A percentile compares a stretch with the other conserved stretches of the same genome.
These are phyloP conservation scores for Andrena bucephala DNA, from an alignment of 2,888 invertebrate species.

Conservation along the genomic window DNA sequence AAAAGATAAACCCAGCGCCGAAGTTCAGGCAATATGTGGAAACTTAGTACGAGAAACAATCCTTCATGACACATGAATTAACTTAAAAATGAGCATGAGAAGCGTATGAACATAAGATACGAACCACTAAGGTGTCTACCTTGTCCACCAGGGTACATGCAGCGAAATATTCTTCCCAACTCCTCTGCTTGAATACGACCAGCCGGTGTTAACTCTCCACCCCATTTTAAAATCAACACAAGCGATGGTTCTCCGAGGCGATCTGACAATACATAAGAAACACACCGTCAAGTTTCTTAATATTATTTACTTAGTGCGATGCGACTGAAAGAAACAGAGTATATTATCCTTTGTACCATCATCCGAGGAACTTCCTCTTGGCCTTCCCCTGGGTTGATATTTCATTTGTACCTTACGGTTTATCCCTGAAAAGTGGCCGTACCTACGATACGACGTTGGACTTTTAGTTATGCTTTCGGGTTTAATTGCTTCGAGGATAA, in stretches of 20 bases:
- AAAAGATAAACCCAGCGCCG: conserved; percentile 35
- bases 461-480: not conserved
- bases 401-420: conserved; percentile 99
- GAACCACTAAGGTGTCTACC: conserved; percentile 93
- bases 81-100: conserved; percentile 71
- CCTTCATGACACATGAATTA: conserved; percentile 48
- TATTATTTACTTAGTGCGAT: not conserved
- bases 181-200: conserved; percentile 99
- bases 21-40: conserved; percentile 52
- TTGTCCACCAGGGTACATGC: conserved; percentile 99
- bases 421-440: conserved; percentile 99
- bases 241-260: conserved; percentile 96
- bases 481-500: not conserved
- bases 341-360: conserved; percentile 87
- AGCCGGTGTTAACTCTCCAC: conserved; percentile 99
- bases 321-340: not conserved
- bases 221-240: conserved; percentile 99
- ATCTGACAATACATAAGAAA: conserved; percentile 86
- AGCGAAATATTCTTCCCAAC: conserved; percentile 98
- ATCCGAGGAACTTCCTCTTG: conserved; percentile 96
- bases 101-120: conserved; percentile 85
- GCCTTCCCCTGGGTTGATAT: conserved; percentile 97
- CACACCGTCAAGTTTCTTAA: not conserved
- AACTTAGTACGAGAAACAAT: conserved; percentile 58
- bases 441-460: conserved; percentile 87